Base-by-base conservation (phyloP, 30 jellyfish, hydroid and myxozoan species). In the Aurelia coerulea region DNA sequence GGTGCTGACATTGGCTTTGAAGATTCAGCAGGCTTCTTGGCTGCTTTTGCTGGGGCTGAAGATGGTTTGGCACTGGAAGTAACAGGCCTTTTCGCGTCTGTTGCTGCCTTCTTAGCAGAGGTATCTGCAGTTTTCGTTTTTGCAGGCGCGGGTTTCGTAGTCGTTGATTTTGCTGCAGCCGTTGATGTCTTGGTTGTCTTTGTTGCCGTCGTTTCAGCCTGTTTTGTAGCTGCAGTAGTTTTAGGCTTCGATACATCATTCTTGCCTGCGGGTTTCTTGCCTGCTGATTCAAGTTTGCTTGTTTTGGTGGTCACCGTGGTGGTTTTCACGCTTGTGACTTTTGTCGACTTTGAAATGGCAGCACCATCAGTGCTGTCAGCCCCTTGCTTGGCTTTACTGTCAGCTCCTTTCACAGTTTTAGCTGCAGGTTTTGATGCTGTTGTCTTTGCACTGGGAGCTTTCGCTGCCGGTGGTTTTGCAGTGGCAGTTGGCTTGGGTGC, bases 1-100 rank as follows among this genome's bases (percentile, higher is more conserved):
- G 90, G 85, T 18, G 97, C 87, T 1, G 92, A 67, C 2, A 74
- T 32, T 17, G 87, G 84, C 65, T 89, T 72, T 62, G 82, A 35
- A 71, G 96, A 37, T 3, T 79, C 80, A 41, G 84, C 18, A 42
- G 65, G 50, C 73, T 66, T 90, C 13, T 56, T 59, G 2, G 88
- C 7, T 52, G 6, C 62, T 56, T 73, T 84, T 11, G 88, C 74
- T 19, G 87, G 80, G 19, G 91, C 88, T 18, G 96, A 79, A 16
- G 93, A 51, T 52, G 93, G 93, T 75, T 73, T 84, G 14, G 56
- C 56, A 56, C 35, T 65, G 11, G 87, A 3, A 51, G 80, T 49
- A 14, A 65, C 64, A 19, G 86, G 39, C 56, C 50, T 68, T 23
- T 68, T 87, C 31, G 85, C 41, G 18, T 88, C 65, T 56, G 71